These are phyloP conservation scores for Sardina pilchardus DNA, from an alignment of 2,113 vertebrate genomes.

Conservation along the genomic window DNA sequence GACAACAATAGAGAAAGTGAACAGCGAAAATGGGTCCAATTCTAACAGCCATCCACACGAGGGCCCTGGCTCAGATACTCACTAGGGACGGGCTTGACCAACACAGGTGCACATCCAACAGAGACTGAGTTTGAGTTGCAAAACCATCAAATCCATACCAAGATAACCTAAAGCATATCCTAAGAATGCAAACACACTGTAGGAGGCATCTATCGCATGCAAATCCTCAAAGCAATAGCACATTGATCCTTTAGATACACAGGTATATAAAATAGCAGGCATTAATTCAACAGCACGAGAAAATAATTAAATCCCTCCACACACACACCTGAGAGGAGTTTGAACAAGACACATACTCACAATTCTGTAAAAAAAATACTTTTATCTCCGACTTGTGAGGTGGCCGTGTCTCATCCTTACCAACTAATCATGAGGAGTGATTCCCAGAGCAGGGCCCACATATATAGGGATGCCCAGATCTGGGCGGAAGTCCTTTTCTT, in stretches of 20 bases:
- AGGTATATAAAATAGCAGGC: background rate
- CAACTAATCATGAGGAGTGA: conserved; percentile 42
- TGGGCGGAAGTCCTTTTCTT: conserved; percentile 57
- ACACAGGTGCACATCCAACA: background rate
- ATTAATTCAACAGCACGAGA: background rate
- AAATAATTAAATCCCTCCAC: background rate
- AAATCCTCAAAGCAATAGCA: background rate
- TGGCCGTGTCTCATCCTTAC: conserved; percentile 42
- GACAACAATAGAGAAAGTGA: background rate
- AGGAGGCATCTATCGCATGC: background rate
- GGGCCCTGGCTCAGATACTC: background rate
- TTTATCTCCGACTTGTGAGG: conserved; percentile 27
- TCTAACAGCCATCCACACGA: background rate
- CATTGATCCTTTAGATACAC: background rate
- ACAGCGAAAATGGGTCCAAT: background rate
- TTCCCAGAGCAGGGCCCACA: conserved; percentile 30
- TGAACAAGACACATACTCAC: conserved; percentile 30
- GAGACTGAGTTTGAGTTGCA: background rate
- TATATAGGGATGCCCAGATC: conserved; percentile 69
- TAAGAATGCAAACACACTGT: no score
- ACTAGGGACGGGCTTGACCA: background rate
- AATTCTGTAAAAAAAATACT: conserved; percentile 22
- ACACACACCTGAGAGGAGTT: background rate
- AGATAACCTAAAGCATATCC: background rate
- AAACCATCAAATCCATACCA: background rate